These are phyloP conservation scores for Pocillopora verrucosa DNA, from an alignment of 64 coral and sea anemone species.

Conservation along the genomic window DNA sequence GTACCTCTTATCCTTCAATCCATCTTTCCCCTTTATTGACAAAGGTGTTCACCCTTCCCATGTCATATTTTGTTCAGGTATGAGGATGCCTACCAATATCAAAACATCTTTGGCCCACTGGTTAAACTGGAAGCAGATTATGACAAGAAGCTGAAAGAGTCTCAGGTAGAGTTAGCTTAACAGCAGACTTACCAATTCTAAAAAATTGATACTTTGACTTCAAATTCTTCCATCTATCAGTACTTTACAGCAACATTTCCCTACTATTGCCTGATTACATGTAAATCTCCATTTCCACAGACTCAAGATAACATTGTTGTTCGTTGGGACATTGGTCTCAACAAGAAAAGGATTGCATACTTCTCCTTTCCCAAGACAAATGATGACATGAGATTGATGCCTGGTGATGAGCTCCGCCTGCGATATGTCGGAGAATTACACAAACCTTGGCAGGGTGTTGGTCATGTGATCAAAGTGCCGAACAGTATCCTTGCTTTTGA, in stretches of 20 bases:
- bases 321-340: constrained; percentile 96
- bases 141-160: constrained; percentile 98
- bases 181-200: neutral
- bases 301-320: constrained; percentile 98
- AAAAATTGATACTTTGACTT: neutral
- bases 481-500: constrained; percentile 88
- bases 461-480: constrained; percentile 96
- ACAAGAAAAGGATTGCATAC: constrained; percentile 95
- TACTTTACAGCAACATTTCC: neutral
- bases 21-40: too few species aligned
- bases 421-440: constrained; percentile 95
- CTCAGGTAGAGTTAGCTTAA: constrained; percentile 49
- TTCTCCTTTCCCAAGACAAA: constrained; percentile 97
- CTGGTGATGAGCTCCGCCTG: constrained; percentile 84
- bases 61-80: constrained; percentile 51
- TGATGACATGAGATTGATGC: constrained; percentile 98
- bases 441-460: constrained; percentile 99
- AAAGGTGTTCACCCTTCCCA: neutral
- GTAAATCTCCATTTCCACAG: constrained; percentile 23
- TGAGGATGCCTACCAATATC: constrained; percentile 99
- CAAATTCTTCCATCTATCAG: too few species aligned
- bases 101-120: constrained; percentile 99
- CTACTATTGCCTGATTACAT: neutral
- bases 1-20: too few species aligned
- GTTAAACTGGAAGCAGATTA: constrained; percentile 97